Conservation (phyloP, 2,113 vertebrate species). For the Caranx melampygus region DNA sequence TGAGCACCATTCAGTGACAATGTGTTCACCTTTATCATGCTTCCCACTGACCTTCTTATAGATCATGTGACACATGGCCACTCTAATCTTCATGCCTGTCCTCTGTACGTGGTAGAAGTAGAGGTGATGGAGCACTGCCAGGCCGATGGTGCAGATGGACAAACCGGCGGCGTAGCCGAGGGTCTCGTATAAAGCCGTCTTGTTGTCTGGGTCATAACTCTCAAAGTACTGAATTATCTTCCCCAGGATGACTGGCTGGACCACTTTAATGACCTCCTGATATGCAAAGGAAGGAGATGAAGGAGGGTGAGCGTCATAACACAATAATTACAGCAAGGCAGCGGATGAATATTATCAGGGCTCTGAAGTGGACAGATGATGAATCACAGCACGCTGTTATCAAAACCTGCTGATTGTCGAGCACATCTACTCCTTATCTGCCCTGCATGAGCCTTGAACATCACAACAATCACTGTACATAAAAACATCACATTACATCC, state of each 20-base stretch:
- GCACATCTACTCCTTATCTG: not conserved
- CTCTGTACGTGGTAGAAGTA: conserved; percentile 92
- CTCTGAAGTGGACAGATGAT: not conserved
- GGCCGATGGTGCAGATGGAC: conserved; percentile 79
- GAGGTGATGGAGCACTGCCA: conserved; percentile 88
- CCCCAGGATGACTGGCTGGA: conserved; percentile 91
- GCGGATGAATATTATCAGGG: too few relatives aligned
- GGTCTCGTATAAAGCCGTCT: conserved; percentile 66
- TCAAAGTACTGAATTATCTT: conserved; percentile 91
- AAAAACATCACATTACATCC: too few relatives aligned
- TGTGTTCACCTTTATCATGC: not conserved
- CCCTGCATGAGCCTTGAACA: not conserved
- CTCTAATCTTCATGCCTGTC: conserved; percentile 90
- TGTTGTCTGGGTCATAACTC: conserved; percentile 61
- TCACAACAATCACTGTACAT: too few relatives aligned
- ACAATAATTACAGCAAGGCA: not conserved
- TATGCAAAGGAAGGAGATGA: not conserved
- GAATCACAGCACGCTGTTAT: not conserved
- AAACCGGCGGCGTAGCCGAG: conserved; percentile 84
- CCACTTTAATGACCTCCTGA: conserved; percentile 88
- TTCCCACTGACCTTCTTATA: conserved; percentile 89
- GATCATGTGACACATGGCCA: conserved; percentile 97
- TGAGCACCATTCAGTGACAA: not conserved
- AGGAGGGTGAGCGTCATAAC: not conserved
- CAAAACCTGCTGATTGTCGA: not conserved